These are phyloP conservation scores for Oreotrochilus melanogaster DNA, from an alignment of 2,113 vertebrate species.

Conservation along the genomic window DNA sequence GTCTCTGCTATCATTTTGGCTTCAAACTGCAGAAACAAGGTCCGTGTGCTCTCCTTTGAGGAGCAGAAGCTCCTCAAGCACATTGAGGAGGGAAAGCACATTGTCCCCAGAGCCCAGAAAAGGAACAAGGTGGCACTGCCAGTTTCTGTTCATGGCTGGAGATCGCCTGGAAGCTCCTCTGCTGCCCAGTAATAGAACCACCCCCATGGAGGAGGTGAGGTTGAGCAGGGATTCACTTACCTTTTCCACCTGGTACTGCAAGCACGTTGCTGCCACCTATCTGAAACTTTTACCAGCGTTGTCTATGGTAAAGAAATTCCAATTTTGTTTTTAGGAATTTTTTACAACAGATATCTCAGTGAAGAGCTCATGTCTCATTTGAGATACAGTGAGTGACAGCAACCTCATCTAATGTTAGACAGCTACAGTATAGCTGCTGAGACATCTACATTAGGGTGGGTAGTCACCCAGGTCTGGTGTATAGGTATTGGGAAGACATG, in stretches of 20 bases:
- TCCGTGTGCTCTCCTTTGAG: neutral
- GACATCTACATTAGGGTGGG: neutral
- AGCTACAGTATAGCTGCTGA: neutral
- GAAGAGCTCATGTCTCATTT: neutral
- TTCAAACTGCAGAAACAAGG: neutral
- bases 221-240: neutral
- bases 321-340: neutral
- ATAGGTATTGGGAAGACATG: neutral
- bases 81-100: neutral
- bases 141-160: neutral
- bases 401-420: neutral
- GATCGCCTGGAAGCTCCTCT: neutral
- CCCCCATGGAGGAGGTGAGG: neutral
- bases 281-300: neutral
- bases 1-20: neutral
- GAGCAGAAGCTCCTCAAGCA: neutral
- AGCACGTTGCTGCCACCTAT: neutral
- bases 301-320: neutral
- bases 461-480: neutral
- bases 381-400: neutral
- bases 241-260: neutral
- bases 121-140: fast-evolving
- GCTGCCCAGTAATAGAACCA: neutral
- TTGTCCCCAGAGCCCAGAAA: neutral
- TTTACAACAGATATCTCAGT: neutral